A percentile compares a stretch with the other conserved stretches of the same genome.
Evolutionary conservation across 1,140 invertebrate genomes (phyloP).

Genomic region (Hyles euphorbiae): DNA sequence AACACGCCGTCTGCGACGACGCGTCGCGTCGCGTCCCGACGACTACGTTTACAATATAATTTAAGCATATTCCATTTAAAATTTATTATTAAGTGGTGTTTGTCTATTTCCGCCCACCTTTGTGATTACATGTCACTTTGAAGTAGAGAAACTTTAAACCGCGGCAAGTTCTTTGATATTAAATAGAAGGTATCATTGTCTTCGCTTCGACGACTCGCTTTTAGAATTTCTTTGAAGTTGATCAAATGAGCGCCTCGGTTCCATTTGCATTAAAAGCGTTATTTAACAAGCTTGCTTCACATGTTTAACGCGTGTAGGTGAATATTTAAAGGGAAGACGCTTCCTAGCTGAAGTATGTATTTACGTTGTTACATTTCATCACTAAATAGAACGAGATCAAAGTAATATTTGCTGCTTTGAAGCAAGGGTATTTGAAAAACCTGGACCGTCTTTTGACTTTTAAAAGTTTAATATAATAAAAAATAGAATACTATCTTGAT

Average conservation of each 20-base stretch:
- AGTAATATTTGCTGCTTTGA: conserved; percentile 55
- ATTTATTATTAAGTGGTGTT: too few species aligned
- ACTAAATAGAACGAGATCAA: conserved; percentile 67
- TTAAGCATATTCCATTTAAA: too few species aligned
- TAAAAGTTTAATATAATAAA: too few species aligned
- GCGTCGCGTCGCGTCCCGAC: too few species aligned
- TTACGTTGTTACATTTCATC: conserved; percentile 42
- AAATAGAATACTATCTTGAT: too few species aligned
- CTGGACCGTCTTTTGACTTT: not conserved
- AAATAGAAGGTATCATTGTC: conserved; percentile 72
- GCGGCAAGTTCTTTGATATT: conserved; percentile 57
- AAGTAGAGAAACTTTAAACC: conserved; percentile 32
- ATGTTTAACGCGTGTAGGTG: conserved; percentile 35
- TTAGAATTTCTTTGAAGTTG: conserved; percentile 69
- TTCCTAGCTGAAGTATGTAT: conserved; percentile 55
- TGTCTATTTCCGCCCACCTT: too few species aligned
- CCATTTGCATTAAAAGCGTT: conserved; percentile 59
- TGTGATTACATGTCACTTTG: not conserved
- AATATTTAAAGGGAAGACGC: conserved; percentile 53
- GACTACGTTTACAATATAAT: too few species aligned
- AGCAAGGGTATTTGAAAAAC: conserved; percentile 41
- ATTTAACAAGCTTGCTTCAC: conserved; percentile 46
- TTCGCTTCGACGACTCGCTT: conserved; percentile 62
- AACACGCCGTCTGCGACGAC: too few species aligned
- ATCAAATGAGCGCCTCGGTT: conserved; percentile 61